Conservation (phyloP, 2,113 vertebrate genomes). For the Pelecanoides urinatrix region DNA sequence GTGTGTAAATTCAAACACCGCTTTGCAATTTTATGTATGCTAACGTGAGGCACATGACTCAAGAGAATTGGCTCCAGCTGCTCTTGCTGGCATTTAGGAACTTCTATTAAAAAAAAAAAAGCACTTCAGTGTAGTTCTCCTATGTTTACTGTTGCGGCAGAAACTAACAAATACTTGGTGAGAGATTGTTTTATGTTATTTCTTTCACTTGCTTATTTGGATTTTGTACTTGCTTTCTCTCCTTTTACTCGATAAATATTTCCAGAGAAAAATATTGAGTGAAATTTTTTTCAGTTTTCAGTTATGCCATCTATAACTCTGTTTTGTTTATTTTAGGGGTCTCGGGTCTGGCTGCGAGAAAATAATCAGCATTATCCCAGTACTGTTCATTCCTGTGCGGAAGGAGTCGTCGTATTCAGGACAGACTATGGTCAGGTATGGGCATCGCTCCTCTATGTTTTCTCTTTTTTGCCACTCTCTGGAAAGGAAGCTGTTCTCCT, state of each 20-base stretch:
- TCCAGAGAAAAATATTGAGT: not conserved
- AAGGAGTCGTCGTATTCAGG: slow-evolving; percentile 86
- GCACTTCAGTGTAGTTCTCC: not conserved
- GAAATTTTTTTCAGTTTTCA: not conserved
- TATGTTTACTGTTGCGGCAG: not conserved
- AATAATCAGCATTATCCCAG: slow-evolving; percentile 90
- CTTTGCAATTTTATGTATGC: not conserved
- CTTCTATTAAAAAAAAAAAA: not conserved
- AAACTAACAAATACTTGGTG: not conserved
- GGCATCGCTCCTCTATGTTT: rapidly evolving
- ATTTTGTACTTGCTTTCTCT: not conserved
- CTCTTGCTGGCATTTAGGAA: not conserved
- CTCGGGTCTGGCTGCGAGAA: slow-evolving; percentile 92
- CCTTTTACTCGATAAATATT: not conserved
- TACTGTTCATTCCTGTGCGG: slow-evolving; percentile 89
- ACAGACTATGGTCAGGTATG: slow-evolving; percentile 92
- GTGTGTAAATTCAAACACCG: not conserved
- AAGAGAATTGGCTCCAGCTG: not conserved
- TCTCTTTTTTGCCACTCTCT: not conserved
- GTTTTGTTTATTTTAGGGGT: slow-evolving; percentile 78
- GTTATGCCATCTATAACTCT: not conserved
- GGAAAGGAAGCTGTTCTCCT: not conserved
- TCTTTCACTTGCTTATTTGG: not conserved
- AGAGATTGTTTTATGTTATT: not conserved
- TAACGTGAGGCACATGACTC: slow-evolving; percentile 26